phyloP scores from a whole-genome alignment of 2,797 vertebrate species.

The Artibeus lituratus region DNA sequence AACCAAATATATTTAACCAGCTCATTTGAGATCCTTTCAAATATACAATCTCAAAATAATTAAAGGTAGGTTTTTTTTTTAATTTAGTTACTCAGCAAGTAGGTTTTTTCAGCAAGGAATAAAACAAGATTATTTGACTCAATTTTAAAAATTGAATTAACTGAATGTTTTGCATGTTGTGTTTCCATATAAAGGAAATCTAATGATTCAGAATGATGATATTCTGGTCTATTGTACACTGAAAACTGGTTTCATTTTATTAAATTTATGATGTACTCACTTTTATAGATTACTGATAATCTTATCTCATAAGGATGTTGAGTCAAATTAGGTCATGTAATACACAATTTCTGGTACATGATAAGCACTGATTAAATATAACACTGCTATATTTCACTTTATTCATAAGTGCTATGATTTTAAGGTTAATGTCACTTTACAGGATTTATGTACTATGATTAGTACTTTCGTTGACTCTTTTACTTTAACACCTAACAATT shows the following conservation, averaged over 20 bases:
- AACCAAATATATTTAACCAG: conserved; percentile 31
- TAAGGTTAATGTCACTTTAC: background rate
- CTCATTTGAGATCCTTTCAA: conserved; percentile 39
- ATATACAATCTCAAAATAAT: conserved; percentile 58
- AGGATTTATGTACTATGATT: background rate
- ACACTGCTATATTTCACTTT: background rate
- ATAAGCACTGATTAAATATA: background rate
- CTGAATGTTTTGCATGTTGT: conserved; percentile 17
- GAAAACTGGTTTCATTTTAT: conserved; percentile 31
- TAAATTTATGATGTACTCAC: conserved; percentile 23
- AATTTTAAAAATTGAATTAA: conserved; percentile 39
- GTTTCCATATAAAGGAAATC: background rate
- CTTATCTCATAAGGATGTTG: background rate
- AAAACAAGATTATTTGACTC: conserved; percentile 27
- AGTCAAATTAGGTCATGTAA: background rate
- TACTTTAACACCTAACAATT: conserved; percentile 17
- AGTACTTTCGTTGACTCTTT: background rate
- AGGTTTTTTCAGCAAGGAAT: background rate
- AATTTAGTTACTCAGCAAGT: background rate
- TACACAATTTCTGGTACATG: background rate
- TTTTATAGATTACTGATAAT: conserved; percentile 21
- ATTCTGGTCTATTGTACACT: background rate
- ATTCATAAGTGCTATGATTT: conserved; percentile 10
- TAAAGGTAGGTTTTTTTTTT: background rate
- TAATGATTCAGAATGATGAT: conserved; percentile 21